These are phyloP conservation scores for Galaxias olidus DNA, from an alignment of 2,797 vertebrate genomes.

Conservation along the genomic window DNA sequence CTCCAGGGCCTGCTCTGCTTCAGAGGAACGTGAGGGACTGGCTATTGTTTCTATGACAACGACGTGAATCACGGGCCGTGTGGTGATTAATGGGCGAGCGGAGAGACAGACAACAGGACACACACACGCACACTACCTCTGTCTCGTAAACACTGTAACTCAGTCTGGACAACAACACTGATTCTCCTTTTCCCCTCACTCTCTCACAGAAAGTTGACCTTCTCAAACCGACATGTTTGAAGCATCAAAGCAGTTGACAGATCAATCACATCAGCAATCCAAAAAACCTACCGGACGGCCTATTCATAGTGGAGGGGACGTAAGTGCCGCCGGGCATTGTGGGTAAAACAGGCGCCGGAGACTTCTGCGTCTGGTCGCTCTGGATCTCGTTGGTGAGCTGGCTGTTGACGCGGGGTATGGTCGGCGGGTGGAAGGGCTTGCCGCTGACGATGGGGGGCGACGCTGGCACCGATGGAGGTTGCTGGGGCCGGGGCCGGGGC, in stretches of 20 bases:
- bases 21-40: no score
- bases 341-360: slow-evolving; percentile 81
- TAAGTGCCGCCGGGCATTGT: slow-evolving; percentile 92
- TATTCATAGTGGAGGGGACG: slow-evolving; percentile 88
- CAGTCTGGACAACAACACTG: not conserved
- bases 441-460: slow-evolving; percentile 45
- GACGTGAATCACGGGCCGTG: no score
- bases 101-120: not conserved
- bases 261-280: not conserved
- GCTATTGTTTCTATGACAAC: no score
- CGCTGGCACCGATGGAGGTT: slow-evolving; percentile 63
- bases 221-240: not conserved
- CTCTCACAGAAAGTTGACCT: not conserved
- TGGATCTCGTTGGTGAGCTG: slow-evolving; percentile 98
- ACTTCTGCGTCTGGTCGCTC: slow-evolving; percentile 91
- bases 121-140: not conserved
- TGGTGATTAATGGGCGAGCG: no score
- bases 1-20: no score
- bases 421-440: slow-evolving; percentile 83
- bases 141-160: no score
- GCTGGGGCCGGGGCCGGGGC: slow-evolving; percentile 52
- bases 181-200: not conserved
- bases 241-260: not conserved
- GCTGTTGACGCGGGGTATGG: slow-evolving; percentile 83
- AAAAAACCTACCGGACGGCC: slow-evolving; percentile 89